Evolutionary conservation across 2,113 vertebrate species (phyloP), one percentile per base, ranked within the genome.

Genomic region (Todiramphus chloris): DNA sequence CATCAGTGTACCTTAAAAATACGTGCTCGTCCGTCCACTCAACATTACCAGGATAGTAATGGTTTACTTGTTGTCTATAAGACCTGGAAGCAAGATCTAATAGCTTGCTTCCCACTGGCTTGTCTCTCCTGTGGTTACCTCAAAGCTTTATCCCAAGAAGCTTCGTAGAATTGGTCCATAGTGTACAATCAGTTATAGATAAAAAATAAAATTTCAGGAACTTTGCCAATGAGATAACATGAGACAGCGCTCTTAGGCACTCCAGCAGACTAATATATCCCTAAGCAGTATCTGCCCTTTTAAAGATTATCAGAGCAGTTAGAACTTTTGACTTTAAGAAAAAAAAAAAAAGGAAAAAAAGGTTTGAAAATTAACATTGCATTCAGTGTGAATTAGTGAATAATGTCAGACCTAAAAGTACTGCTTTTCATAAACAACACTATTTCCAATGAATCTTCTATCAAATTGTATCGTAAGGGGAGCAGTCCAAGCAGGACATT

Each of bases 201-300:
- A 78, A 72, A 89, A 95, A 77, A 58, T 56, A 60, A 30, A 74
- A 63, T 51, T 68, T 59, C 31, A 60, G 91, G 91, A 94, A 59
- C 33, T 68, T 74, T 81, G 76, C 89, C 89, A 92, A 59, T 19
- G 46, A 67, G 41, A 90, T 66, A 70, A 90, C 37, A n/a, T 62
- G 68, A 92, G 76, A 53, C 78, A 60, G 74, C 0, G 0, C 37
- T 80, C 75, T 60, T 16, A 64, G 64, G 46, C 5, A 4, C 68
- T 77, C 51, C 25, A 50, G n/a, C 43, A 80, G 76, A 12, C 51
- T 43, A 50, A 90, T 89, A 67, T 94, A 87, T 76, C 43, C 67
- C 68, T 41, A 59, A 92, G 76, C 63, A 41, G 31, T 58, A 64
- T 69, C 64, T 89, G 74, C 37, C 23, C 66, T 94, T 95, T 74